Base-by-base conservation (phyloP, 2,888 invertebrate species). In the Lucinisca nassula region DNA sequence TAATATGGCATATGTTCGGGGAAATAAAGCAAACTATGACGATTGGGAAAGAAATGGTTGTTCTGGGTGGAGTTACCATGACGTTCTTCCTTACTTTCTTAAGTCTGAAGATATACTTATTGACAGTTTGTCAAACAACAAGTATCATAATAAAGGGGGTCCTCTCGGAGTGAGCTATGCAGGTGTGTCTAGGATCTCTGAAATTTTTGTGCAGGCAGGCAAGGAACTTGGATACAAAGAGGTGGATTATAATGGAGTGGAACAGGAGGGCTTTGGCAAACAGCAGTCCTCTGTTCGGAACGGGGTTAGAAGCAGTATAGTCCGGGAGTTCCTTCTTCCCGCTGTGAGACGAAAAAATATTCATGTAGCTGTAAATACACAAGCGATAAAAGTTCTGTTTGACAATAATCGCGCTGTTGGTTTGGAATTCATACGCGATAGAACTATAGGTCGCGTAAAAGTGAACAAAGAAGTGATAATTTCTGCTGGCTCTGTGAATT, bases 1-100 rank as follows among this genome's bases (percentile, higher is more conserved):
- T 95, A 98, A 98, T 0, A 98, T 99, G 98, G 97, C 98, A 0
- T 99, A 99, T 96, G 98, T 98, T 21, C 97, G 99, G 87, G 99
- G 99, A 0, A 89, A 98, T 96, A 97, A 97, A 82, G 97, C 98
- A 0, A 99, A 99, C 96, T 99, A 97, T 95, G 98, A 99, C 96
- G 97, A 98, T 80, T 99, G 99, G 99, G 98, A 98, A 58, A 97
- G 97, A 0, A 97, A 98, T 49, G 99, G 99, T 0, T 98, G 98
- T 95, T 97, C 97, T 0, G 99, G 99, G 1, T 99, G 99, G 99
- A 97, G 98, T 0, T 95, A 98, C 98, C 96, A 97, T 98, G 90
- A 99, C 98, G 88, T 97, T 97, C 94, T 98, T 95, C 95, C 97
- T 95, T 96, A 94, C 85, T 96, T 97, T 96, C 96, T 96, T 95